Percentiles rank a stretch among this genome's conserved stretches.
These are phyloP conservation scores for Lindbergichthys nudifrons DNA, from an alignment of 2,797 vertebrate genomes.

Conservation along the genomic window DNA sequence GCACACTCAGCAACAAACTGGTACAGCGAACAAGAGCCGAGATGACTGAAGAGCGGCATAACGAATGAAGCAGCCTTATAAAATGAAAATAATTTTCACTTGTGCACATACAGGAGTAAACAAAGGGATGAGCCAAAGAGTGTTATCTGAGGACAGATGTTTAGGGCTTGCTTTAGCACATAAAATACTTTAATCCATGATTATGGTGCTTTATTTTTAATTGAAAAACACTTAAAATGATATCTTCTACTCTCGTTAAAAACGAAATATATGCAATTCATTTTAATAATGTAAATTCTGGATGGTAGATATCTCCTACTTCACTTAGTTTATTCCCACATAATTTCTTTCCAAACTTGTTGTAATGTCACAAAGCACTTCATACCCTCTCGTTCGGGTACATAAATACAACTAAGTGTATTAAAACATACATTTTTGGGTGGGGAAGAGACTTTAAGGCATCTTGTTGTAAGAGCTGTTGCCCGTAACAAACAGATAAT, in stretches of 20 bases:
- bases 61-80: slow-evolving; percentile 18
- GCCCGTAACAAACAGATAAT: neutral
- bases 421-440: neutral
- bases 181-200: slow-evolving; percentile 9
- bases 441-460: neutral
- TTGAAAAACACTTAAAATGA: neutral
- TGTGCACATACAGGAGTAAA: slow-evolving; percentile 31
- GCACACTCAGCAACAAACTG: slow-evolving; percentile 22
- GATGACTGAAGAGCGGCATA: slow-evolving; percentile 39
- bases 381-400: neutral
- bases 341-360: no score
- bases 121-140: slow-evolving; percentile 9
- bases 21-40: slow-evolving; percentile 33
- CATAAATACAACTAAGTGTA: neutral
- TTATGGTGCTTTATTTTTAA: neutral
- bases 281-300: slow-evolving; percentile 2
- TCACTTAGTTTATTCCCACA: neutral
- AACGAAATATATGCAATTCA: neutral
- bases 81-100: slow-evolving; percentile 43
- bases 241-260: neutral
- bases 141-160: slow-evolving; percentile 24
- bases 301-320: slow-evolving; percentile 10
- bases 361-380: no score
- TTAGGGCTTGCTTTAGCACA: slow-evolving; percentile 12
- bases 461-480: neutral